phyloP scores from a whole-genome alignment of 2,113 vertebrate species.

The Trinectes maculatus region DNA sequence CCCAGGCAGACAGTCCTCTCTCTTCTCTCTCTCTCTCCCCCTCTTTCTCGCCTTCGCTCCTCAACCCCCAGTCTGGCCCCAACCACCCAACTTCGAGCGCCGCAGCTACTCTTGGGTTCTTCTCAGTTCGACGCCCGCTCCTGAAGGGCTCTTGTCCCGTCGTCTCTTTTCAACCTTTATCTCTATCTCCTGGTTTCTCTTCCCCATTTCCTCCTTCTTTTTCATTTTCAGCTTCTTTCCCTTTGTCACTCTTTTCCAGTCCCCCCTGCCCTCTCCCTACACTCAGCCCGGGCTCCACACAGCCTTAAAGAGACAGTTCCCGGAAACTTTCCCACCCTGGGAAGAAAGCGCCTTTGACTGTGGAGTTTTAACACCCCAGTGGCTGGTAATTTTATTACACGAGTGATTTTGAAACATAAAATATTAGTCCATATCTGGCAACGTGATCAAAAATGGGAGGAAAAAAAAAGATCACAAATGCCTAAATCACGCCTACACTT shows the following conservation, averaged over 20 bases:
- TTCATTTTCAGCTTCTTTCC: constrained; percentile 49
- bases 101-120: constrained; percentile 30
- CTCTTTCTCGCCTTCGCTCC: constrained; percentile 69
- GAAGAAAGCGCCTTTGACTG: constrained; percentile 65
- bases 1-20: constrained; percentile 80
- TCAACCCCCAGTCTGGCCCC: constrained; percentile 74
- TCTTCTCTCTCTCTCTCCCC: constrained; percentile 49
- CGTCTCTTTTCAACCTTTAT: constrained; percentile 36
- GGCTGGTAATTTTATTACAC: constrained; percentile 55
- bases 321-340: constrained; percentile 70
- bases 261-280: constrained; percentile 47
- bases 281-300: constrained; percentile 61
- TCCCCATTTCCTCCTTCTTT: constrained; percentile 33
- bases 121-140: constrained; percentile 38
- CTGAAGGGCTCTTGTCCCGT: constrained; percentile 42
- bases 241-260: constrained; percentile 61
- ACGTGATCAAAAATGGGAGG: constrained; percentile 18
- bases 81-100: constrained; percentile 62
- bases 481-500: constrained; percentile 30
- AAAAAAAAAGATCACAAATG: constrained; percentile 3
- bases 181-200: constrained; percentile 34
- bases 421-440: constrained; percentile 40
- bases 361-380: constrained; percentile 52
- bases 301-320: constrained; percentile 84
- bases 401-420: constrained; percentile 37